Percentiles rank a stretch among this genome's conserved stretches.
These are phyloP conservation scores for Cephus cinctus DNA, from an alignment of 1,140 invertebrate genomes.

Conservation along the genomic window DNA sequence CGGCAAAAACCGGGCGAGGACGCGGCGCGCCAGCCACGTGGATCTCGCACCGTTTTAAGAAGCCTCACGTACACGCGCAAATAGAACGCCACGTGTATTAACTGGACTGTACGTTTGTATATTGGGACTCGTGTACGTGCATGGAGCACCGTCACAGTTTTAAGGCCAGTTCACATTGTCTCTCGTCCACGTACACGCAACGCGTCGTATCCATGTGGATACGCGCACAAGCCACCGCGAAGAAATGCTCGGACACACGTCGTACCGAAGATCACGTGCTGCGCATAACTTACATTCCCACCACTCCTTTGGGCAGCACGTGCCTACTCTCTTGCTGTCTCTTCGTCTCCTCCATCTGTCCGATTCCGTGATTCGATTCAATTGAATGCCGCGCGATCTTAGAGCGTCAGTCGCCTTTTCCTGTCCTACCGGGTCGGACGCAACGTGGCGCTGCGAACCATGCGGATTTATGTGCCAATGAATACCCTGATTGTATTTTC, in stretches of 20 bases:
- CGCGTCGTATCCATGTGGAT: too few species aligned
- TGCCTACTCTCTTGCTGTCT: conserved; percentile 21
- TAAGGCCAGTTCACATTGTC: too few species aligned
- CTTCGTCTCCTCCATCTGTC: conserved; percentile 21
- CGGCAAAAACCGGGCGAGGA: conserved; percentile 36
- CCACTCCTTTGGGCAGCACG: conserved; percentile 38
- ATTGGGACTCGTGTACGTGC: too few species aligned
- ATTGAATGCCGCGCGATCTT: conserved; percentile 39
- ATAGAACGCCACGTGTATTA: too few species aligned
- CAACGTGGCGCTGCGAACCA: conserved; percentile 13
- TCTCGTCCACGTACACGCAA: too few species aligned
- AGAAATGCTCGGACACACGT: conserved; percentile 24
- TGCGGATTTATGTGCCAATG: too few species aligned
- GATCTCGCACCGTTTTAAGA: too few species aligned
- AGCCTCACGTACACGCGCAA: too few species aligned
- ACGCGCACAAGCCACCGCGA: too few species aligned
- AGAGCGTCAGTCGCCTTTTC: conserved; percentile 39
- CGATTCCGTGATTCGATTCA: conserved; percentile 38
- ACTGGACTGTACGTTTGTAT: too few species aligned
- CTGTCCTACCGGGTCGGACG: conserved; percentile 31
- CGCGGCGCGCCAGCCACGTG: conserved; percentile 14
- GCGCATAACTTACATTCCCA: conserved; percentile 48
- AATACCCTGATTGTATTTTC: too few species aligned
- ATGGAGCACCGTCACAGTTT: too few species aligned
- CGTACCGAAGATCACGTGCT: conserved; percentile 48